These are phyloP conservation scores for Cassiopea xamachana DNA, from an alignment of 30 jellyfish, hydroid and myxozoan genomes.

Conservation along the genomic window DNA sequence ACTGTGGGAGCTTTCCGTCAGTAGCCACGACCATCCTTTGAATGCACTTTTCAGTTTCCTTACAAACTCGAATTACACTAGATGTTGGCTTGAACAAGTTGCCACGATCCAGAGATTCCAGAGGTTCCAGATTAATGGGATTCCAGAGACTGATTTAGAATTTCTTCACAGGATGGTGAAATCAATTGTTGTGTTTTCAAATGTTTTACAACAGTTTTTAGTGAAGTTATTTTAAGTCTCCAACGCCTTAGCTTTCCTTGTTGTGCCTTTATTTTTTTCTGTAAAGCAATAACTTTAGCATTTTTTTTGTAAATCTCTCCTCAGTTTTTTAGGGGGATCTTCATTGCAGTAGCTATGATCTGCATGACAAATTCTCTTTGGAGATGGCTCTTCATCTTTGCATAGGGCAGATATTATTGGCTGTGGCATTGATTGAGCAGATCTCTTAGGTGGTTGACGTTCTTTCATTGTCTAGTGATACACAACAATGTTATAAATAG, in stretches of 20 bases:
- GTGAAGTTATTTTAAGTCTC: background rate
- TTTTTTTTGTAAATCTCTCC: background rate
- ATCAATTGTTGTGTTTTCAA: background rate
- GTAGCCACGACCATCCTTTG: no score
- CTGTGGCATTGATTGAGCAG: background rate
- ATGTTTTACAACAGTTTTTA: background rate
- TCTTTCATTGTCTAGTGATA: background rate
- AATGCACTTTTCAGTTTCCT: no score
- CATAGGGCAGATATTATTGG: background rate
- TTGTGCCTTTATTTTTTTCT: background rate
- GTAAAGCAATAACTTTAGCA: background rate
- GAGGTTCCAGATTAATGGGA: no score
- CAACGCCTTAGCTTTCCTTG: constrained; percentile 7
- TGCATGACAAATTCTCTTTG: background rate
- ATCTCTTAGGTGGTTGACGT: background rate
- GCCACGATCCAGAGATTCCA: no score
- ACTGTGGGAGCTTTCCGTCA: no score
- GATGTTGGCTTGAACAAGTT: no score
- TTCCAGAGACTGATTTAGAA: background rate
- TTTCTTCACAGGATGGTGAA: background rate
- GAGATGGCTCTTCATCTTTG: background rate
- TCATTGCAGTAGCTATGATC: background rate
- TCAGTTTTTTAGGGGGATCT: background rate
- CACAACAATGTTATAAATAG: background rate
- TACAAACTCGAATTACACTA: no score